Percentiles rank a stretch among this genome's conserved stretches.
Evolutionary conservation across 2,113 vertebrate species (phyloP).

Genomic region (Halichoerus grypus): DNA sequence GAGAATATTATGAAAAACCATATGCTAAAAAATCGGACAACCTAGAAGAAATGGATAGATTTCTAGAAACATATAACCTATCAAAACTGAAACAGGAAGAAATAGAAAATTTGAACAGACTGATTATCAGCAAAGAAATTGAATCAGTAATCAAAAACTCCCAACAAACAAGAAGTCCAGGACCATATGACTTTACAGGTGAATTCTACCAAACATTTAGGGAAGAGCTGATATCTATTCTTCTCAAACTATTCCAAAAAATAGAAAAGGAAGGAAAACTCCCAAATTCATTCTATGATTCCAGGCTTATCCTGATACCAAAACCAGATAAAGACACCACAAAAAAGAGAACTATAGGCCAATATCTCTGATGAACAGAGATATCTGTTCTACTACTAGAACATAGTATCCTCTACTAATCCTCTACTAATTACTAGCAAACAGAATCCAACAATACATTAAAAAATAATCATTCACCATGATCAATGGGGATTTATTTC

Average conservation of each 20-base stretch:
- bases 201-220: neutral
- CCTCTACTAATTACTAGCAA: neutral
- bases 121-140: neutral
- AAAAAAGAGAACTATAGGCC: neutral
- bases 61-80: neutral
- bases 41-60: neutral
- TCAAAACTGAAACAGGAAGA: neutral
- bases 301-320: neutral
- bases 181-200: neutral
- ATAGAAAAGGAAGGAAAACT: neutral
- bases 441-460: neutral
- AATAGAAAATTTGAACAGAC: neutral
- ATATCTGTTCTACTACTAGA: no score
- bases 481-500: neutral
- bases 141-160: neutral
- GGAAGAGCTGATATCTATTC: neutral
- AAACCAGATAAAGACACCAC: neutral
- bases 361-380: neutral
- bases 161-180: neutral
- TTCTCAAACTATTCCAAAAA: neutral
- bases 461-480: neutral
- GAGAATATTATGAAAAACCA: neutral
- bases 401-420: no score
- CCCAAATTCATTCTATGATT: neutral
- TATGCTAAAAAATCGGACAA: neutral